These are phyloP conservation scores for Zaprionus nigranus DNA, from an alignment of 1,140 invertebrate species.

Conservation along the genomic window DNA sequence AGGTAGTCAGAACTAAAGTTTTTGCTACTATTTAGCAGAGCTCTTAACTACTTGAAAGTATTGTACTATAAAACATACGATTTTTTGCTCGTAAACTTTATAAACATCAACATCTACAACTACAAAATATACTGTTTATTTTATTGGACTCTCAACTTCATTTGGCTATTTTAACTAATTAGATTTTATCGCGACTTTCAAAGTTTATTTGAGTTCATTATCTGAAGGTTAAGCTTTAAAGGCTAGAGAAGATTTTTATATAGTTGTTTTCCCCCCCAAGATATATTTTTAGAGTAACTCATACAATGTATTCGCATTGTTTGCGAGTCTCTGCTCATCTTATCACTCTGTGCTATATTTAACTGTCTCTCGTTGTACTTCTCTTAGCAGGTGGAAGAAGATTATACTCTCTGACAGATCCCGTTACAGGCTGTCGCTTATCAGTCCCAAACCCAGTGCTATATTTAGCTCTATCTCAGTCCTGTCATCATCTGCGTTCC, in stretches of 20 bases:
- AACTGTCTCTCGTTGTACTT: neutral
- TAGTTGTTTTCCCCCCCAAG: neutral
- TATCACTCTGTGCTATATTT: conserved; percentile 18
- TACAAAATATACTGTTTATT: neutral
- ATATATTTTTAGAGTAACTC: conserved; percentile 7
- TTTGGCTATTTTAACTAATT: neutral
- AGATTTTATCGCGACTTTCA: neutral
- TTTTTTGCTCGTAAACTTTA: neutral
- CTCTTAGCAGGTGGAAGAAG: neutral
- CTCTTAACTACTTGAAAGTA: neutral
- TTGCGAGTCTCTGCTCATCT: neutral
- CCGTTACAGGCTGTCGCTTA: neutral
- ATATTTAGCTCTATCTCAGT: neutral
- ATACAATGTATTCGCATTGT: neutral
- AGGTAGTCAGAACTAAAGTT: neutral
- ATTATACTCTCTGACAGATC: neutral
- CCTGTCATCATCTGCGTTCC: neutral
- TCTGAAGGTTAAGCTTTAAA: conserved; percentile 5
- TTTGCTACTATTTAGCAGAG: neutral
- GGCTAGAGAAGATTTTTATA: neutral
- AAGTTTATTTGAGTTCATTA: conserved; percentile 8
- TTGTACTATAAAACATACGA: neutral
- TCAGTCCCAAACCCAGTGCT: neutral
- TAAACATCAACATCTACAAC: neutral
- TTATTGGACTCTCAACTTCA: neutral